These are phyloP conservation scores for Drosophila pseudoananassae DNA, from an alignment of 1,140 invertebrate genomes.

Conservation along the genomic window DNA sequence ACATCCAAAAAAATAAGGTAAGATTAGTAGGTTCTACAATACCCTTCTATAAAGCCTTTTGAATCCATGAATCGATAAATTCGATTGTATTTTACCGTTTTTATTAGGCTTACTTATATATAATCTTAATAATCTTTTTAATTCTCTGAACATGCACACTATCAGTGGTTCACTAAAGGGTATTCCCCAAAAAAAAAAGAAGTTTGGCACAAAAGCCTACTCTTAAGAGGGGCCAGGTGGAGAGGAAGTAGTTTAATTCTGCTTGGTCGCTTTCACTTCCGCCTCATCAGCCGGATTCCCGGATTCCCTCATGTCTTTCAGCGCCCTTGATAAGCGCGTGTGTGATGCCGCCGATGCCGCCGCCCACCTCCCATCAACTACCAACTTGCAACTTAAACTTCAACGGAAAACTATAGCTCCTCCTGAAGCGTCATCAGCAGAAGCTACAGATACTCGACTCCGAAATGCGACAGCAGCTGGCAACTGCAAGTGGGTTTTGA, in stretches of 20 bases:
- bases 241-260: slow-evolving; percentile 73
- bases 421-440: slow-evolving; percentile 29
- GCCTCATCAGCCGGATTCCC: slow-evolving; percentile 63
- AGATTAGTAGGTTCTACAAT: too few species aligned
- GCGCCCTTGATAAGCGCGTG: slow-evolving; percentile 5
- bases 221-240: not conserved
- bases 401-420: slow-evolving; percentile 13
- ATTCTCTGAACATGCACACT: too few species aligned
- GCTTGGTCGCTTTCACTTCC: slow-evolving; percentile 75
- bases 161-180: too few species aligned
- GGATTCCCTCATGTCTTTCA: slow-evolving; percentile 50
- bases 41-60: too few species aligned
- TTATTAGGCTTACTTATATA: too few species aligned
- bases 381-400: slow-evolving; percentile 24
- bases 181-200: not conserved
- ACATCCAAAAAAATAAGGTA: too few species aligned
- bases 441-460: slow-evolving; percentile 22
- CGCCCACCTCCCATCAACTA: slow-evolving; percentile 35
- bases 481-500: slow-evolving; percentile 53
- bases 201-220: slow-evolving; percentile 23
- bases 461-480: slow-evolving; percentile 29
- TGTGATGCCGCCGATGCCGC: slow-evolving; percentile 16
- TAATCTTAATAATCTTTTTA: too few species aligned
- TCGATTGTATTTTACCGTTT: too few species aligned
- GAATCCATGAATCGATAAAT: too few species aligned